Conservation (phyloP, 2,888 invertebrate genomes). For the Lordiphosa fenestrarum region DNA sequence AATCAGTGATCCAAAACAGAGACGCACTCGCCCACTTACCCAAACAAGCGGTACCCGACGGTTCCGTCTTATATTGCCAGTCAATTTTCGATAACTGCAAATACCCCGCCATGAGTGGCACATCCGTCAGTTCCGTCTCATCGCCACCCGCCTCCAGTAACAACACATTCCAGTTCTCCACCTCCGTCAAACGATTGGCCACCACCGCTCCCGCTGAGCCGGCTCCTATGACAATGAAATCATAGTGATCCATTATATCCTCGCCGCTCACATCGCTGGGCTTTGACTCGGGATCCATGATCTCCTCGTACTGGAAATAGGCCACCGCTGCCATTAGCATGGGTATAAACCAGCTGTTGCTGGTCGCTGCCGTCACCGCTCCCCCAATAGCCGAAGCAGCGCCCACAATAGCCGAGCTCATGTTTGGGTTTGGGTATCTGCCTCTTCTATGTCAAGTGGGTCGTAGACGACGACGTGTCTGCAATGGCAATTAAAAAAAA, state of each 20-base stretch:
- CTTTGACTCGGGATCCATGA: slow-evolving; percentile 90
- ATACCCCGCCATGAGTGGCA: slow-evolving; percentile 92
- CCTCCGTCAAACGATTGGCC: slow-evolving; percentile 90
- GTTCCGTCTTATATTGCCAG: slow-evolving; percentile 96
- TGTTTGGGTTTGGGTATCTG: slow-evolving; percentile 57
- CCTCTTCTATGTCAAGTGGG: not conserved
- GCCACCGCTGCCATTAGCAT: slow-evolving; percentile 91
- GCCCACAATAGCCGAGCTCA: slow-evolving; percentile 84
- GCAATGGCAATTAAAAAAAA: slow-evolving; percentile 25
- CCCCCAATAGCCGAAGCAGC: slow-evolving; percentile 86
- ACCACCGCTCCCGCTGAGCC: slow-evolving; percentile 95
- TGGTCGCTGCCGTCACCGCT: slow-evolving; percentile 85
- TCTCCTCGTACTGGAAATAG: slow-evolving; percentile 93
- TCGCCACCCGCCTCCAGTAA: slow-evolving; percentile 93
- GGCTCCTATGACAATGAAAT: slow-evolving; percentile 92
- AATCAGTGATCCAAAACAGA: not conserved
- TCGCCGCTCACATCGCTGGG: slow-evolving; percentile 87
- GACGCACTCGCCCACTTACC: slow-evolving; percentile 82
- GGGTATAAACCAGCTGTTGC: slow-evolving; percentile 90
- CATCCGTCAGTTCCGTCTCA: slow-evolving; percentile 94
- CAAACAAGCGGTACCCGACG: slow-evolving; percentile 89
- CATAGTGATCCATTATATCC: slow-evolving; percentile 85
- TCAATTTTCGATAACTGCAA: slow-evolving; percentile 92
- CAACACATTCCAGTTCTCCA: slow-evolving; percentile 89
- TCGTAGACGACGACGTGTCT: slow-evolving; percentile 38